Percentiles rank a stretch among this genome's conserved stretches.
Evolutionary conservation across 1,140 invertebrate species (phyloP).

Genomic region (Sweltsa coloradensis): DNA sequence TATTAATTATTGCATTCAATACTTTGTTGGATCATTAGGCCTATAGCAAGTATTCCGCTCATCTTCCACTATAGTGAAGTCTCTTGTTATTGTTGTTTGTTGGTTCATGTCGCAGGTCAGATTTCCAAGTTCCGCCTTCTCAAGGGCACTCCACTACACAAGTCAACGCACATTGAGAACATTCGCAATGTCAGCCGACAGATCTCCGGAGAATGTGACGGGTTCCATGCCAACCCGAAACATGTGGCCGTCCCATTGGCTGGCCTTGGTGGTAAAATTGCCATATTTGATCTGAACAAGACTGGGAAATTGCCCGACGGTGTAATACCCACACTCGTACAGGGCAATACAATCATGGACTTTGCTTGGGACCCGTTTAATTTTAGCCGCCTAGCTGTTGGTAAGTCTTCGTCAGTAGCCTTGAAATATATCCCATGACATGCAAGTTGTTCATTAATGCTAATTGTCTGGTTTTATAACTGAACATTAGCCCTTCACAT

Average conservation of each 20-base stretch:
- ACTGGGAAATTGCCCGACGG: constrained; percentile 66
- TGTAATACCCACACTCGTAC: constrained; percentile 73
- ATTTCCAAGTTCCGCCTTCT: constrained; percentile 88
- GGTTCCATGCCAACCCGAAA: constrained; percentile 76
- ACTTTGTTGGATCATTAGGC: no score
- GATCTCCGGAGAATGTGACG: constrained; percentile 86
- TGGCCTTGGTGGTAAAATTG: constrained; percentile 79
- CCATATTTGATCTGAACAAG: constrained; percentile 71
- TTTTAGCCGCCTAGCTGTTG: constrained; percentile 61
- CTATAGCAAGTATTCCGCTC: no score
- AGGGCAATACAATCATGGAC: constrained; percentile 79
- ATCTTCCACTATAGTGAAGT: no score
- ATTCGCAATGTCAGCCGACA: constrained; percentile 80
- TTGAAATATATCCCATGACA: no score
- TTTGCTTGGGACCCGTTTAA: constrained; percentile 91
- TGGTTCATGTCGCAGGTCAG: constrained; percentile 46
- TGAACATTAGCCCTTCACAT: no score
- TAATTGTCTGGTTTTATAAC: no score
- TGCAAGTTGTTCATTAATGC: no score
- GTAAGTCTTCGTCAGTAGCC: no score
- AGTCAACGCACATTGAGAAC: constrained; percentile 85
- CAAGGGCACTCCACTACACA: constrained; percentile 79
- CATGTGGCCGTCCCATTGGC: constrained; percentile 77
- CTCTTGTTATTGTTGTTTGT: no score
- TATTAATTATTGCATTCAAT: no score